Conservation (phyloP, 1,140 invertebrate genomes). For the Macrotrachela quadricornifera region DNA sequence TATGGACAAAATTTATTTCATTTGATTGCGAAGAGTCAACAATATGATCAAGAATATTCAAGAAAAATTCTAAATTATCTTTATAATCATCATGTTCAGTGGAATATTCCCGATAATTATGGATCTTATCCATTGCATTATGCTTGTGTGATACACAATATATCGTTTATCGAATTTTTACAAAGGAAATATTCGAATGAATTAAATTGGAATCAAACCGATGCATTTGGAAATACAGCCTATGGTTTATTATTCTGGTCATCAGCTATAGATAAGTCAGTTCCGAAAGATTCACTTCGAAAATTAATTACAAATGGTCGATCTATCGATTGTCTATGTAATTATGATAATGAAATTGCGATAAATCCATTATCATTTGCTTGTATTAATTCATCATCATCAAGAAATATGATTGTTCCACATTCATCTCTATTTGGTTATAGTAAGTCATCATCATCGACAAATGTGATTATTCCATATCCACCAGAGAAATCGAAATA, state of each 20-base stretch:
- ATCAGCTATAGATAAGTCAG: conserved; percentile 14
- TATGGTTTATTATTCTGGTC: conserved; percentile 29
- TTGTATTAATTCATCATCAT: background rate
- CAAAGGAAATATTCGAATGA: no score
- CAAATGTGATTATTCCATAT: background rate
- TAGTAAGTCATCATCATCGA: no score
- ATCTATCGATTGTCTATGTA: conserved; percentile 10
- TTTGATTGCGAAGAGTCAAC: conserved; percentile 21
- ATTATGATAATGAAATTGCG: background rate
- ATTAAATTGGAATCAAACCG: conserved; percentile 14
- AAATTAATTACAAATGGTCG: conserved; percentile 11
- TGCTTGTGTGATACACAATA: conserved; percentile 26
- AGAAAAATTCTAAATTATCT: conserved; percentile 21
- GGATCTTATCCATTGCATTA: conserved; percentile 29
- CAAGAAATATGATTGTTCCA: no score
- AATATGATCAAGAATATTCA: no score
- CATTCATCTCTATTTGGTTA: no score
- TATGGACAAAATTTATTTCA: conserved; percentile 25
- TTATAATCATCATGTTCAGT: conserved; percentile 17
- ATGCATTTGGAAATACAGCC: conserved; percentile 22
- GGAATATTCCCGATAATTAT: conserved; percentile 20
- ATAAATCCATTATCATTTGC: conserved; percentile 7
- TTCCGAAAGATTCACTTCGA: no score
- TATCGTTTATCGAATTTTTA: conserved; percentile 18
- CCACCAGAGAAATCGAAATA: no score